phyloP scores from a whole-genome alignment of 1,140 invertebrate genomes.

The Metaphire vulgaris region DNA sequence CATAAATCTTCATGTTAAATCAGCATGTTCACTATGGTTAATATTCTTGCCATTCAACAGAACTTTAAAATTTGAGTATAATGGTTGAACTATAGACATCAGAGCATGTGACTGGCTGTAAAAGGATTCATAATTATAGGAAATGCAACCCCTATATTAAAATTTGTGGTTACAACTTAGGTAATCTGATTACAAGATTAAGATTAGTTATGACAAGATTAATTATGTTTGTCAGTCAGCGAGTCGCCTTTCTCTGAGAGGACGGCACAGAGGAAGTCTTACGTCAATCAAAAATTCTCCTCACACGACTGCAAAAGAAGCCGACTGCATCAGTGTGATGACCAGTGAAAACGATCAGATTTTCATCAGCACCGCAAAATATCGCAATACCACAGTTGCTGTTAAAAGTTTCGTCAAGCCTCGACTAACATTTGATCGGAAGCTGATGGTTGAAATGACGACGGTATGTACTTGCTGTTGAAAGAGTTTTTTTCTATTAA shows the following conservation, averaged over 20 bases:
- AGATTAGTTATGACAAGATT: too few relatives aligned
- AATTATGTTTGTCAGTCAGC: background rate
- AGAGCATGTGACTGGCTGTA: too few relatives aligned
- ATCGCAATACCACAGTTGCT: conserved; percentile 11
- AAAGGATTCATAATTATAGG: too few relatives aligned
- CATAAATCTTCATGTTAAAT: too few relatives aligned
- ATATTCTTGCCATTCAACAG: too few relatives aligned
- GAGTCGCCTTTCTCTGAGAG: background rate
- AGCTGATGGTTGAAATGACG: conserved; percentile 22
- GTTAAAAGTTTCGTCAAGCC: conserved; percentile 14
- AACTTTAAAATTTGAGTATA: too few relatives aligned
- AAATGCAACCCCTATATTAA: too few relatives aligned
- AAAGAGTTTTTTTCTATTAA: background rate
- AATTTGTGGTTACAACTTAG: too few relatives aligned
- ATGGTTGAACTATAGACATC: too few relatives aligned
- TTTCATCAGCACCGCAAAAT: conserved; percentile 14
- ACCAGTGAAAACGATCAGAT: conserved; percentile 21
- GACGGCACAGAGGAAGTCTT: background rate
- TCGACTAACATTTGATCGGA: conserved; percentile 11
- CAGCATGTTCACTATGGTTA: too few relatives aligned
- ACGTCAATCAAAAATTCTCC: background rate
- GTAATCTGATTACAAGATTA: too few relatives aligned
- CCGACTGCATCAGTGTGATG: background rate
- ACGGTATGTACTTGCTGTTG: conserved; percentile 11
- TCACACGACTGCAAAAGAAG: background rate